These are phyloP conservation scores for Aphelinus atriplicis DNA, from an alignment of 1,140 invertebrate species.

Conservation along the genomic window DNA sequence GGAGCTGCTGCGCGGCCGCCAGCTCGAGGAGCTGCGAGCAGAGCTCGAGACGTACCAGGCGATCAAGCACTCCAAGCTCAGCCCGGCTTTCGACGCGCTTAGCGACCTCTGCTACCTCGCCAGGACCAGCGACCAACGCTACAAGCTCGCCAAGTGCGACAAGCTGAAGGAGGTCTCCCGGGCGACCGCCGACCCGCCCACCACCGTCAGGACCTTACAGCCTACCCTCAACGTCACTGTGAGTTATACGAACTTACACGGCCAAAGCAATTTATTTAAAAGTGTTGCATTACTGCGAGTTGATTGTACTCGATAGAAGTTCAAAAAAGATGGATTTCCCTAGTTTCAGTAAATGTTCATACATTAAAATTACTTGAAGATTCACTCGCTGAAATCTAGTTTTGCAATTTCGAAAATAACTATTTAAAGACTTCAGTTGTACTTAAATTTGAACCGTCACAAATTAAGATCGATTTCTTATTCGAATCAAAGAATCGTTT, in stretches of 20 bases:
- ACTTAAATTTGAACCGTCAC: no score
- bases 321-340: no score
- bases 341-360: no score
- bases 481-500: no score
- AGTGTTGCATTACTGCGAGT: not conserved
- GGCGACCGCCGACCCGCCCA: no score
- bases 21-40: conserved; percentile 39
- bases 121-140: conserved; percentile 46
- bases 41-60: conserved; percentile 38
- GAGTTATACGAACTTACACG: conserved; percentile 4
- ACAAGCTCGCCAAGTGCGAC: conserved; percentile 36
- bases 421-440: no score
- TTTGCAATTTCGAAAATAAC: no score
- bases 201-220: conserved; percentile 40
- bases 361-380: no score
- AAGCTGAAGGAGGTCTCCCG: no score
- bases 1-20: conserved; percentile 36
- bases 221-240: conserved; percentile 48
- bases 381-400: no score
- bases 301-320: not conserved
- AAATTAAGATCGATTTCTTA: no score
- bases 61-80: conserved; percentile 48
- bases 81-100: conserved; percentile 44
- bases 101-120: conserved; percentile 46
- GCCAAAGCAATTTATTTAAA: not conserved